Base-by-base conservation (phyloP, 2,888 invertebrate genomes). In the Melinaea menophilus region DNA sequence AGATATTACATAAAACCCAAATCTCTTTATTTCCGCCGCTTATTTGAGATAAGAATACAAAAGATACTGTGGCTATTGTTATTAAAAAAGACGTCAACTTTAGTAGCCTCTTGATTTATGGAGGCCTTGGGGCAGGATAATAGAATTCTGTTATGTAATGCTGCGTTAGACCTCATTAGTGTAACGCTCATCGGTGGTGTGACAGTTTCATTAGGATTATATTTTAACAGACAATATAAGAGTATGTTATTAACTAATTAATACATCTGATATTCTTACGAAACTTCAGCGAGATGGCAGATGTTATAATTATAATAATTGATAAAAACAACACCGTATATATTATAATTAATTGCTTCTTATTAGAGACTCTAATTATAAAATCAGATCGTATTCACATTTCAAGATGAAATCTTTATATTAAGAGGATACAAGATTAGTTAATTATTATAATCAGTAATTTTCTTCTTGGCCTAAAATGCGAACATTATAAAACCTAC, bases 51-150 rank as follows among this genome's bases (percentile, higher is more conserved):
- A 74, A 68, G 66, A 67, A 68, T 71, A 78, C 78, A 79, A 78
- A 76, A 73, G 75, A 70, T 71, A 72, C 74, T 70, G 70, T 73
- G 69, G 62, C 79, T 72, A 78, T 85, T 85, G 82, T 84, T 81
- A 83, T 81, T 84, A 84, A 85, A 86, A 85, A 85, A 82, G 80
- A 85, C 79, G 83, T 84, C 85, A 85, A 84, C 81, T 79, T 76
- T 75, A 77, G 77, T 73, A 72, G 71, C 71, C 61, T 65, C 66
- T 75, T 85, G 85, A 87, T 86, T 86, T 84, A 85, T 81, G 81
- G 59, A 64, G 72, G 79, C 73, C 76, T 81, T 82, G 81, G 79
- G 77, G 69, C 73, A 75, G 73, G 75, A 80, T 81, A 83, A 81
- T 79, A 76, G 80, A 76, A 79, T 79, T 78, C 72, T 81, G 79